phyloP scores from a whole-genome alignment of 2,113 vertebrate genomes.

The Rattus rattus region DNA sequence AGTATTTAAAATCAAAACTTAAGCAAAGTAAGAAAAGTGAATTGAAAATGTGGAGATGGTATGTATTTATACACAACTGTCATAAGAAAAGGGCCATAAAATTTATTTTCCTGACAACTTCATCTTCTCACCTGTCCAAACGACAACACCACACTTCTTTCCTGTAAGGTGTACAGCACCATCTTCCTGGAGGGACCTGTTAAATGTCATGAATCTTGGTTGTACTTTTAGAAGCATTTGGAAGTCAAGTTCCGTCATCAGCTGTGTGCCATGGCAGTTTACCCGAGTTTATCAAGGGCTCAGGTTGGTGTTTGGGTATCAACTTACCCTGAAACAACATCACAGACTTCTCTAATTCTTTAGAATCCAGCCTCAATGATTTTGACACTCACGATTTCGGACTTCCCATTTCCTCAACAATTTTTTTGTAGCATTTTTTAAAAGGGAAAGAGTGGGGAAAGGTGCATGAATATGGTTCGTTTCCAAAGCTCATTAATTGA shows the following conservation, averaged over 20 bases:
- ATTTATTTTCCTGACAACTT: neutral
- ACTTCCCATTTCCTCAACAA: neutral
- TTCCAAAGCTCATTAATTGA: conserved; percentile 60
- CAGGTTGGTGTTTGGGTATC: neutral
- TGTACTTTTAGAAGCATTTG: neutral
- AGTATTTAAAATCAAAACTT: neutral
- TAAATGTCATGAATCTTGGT: neutral
- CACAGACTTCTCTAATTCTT: neutral
- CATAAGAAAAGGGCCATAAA: neutral
- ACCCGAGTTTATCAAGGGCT: neutral
- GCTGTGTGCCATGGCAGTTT: neutral
- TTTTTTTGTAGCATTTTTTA: conserved; percentile 23
- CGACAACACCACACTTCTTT: neutral
- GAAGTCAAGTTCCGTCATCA: neutral
- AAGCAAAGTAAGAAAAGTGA: neutral
- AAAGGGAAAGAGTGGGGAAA: neutral
- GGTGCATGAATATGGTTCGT: neutral
- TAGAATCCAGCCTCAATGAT: neutral
- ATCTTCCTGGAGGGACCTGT: neutral
- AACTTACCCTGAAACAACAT: neutral
- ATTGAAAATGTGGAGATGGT: neutral
- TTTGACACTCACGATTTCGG: neutral
- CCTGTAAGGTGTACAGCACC: neutral
- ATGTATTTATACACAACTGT: neutral
- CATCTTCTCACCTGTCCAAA: neutral